Base-by-base conservation (phyloP, 2,888 invertebrate genomes). In the Papilio demoleus region DNA sequence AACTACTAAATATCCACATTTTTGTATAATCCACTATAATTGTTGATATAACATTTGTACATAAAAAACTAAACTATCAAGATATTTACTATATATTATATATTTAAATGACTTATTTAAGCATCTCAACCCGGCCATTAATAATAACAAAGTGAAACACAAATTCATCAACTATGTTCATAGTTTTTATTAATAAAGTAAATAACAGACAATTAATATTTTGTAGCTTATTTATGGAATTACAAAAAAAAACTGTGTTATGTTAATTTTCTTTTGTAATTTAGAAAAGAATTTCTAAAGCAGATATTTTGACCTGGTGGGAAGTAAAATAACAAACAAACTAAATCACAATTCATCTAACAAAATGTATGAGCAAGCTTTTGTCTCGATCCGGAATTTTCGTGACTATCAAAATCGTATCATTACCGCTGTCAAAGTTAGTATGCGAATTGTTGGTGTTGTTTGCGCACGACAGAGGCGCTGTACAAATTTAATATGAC, bases 41-140 rank as follows among this genome's bases (percentile, higher is more conserved):
- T 17, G 45, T 61, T 58, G 36, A 67, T 1, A 36, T 24, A 34
- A 65, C 34, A 69, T 65, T 65, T 70, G 69, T 70, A 70, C 69
- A 70, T 42, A n/a, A 45, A 60, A 59, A 40, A 47, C 47, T 42
- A 45, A 8, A 62, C n/a, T n/a, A n/a, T n/a, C n/a, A n/a, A n/a
- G n/a, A n/a, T n/a, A n/a, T n/a, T n/a, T n/a, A n/a, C n/a, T n/a
- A n/a, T n/a, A n/a, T n/a, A n/a, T n/a, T n/a, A n/a, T n/a, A n/a
- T n/a, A 45, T 27, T 61, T 40, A 2, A 38, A 27, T 27, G 12
- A 27, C 14, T 27, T 27, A 53, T 50, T 0, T 53, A 53, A 53
- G 53, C 53, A 53, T 31, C 53, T 53, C 27, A 17, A 53, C 31
- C 53, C 27, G 53, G 53, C 27, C 53, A 9, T 47, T 31, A 31